These are phyloP conservation scores for Tenebrosternarchus preto DNA, from an alignment of 2,113 vertebrate species.

Conservation along the genomic window DNA sequence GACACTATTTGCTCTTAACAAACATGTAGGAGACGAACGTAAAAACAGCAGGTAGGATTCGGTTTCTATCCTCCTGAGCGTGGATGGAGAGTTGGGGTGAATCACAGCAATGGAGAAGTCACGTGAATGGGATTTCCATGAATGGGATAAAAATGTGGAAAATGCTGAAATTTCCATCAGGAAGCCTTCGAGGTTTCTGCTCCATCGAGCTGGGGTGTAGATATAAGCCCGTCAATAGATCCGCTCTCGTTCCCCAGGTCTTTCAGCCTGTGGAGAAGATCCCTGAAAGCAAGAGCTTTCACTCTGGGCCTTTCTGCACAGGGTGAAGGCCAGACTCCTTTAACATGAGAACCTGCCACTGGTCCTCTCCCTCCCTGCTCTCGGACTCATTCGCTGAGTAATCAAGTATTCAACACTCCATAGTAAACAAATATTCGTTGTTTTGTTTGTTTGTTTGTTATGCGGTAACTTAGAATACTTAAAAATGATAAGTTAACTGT, in stretches of 20 bases:
- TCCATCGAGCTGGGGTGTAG: background rate
- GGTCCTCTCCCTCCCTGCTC: background rate
- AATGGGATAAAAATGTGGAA: conserved; percentile 18
- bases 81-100: background rate
- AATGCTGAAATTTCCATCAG: background rate
- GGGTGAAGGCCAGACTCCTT: background rate
- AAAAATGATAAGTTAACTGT: too few species aligned
- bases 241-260: background rate
- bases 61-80: background rate
- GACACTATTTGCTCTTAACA: background rate
- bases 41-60: background rate
- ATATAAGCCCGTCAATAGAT: conserved; percentile 8
- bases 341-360: background rate
- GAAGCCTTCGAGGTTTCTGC: conserved; percentile 16
- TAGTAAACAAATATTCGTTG: too few species aligned
- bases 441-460: too few species aligned
- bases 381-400: too few species aligned
- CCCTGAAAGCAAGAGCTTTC: conserved; percentile 5
- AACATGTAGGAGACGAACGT: background rate
- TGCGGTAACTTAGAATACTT: too few species aligned
- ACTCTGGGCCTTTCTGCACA: background rate
- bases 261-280: conserved; percentile 8
- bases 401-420: too few species aligned
- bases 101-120: background rate
- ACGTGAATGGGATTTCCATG: background rate